phyloP scores from a whole-genome alignment of 2,888 invertebrate genomes.

The Drosophila atripex region DNA sequence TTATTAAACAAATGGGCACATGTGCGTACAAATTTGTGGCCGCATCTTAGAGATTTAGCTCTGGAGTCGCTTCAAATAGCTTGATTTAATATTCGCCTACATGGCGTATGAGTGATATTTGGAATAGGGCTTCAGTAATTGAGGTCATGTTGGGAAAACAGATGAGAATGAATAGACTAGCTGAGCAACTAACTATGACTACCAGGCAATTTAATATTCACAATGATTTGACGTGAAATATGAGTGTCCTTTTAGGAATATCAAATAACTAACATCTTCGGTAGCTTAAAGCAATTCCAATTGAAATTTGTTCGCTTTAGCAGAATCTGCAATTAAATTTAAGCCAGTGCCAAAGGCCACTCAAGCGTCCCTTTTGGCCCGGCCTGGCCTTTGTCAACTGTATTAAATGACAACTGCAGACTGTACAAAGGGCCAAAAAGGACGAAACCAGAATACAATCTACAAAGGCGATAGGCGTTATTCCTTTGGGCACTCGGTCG shows the following conservation, averaged over 20 bases:
- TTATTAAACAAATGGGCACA: conserved; percentile 51
- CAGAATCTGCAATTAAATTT: conserved; percentile 48
- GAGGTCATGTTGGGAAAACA: neutral
- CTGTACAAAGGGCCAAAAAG: conserved; percentile 38
- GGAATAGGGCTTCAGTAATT: conserved; percentile 1
- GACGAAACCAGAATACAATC: conserved; percentile 40
- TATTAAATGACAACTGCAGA: conserved; percentile 56
- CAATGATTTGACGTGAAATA: too few relatives aligned
- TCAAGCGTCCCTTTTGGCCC: conserved; percentile 26
- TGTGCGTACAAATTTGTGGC: conserved; percentile 39
- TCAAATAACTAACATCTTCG: too few relatives aligned
- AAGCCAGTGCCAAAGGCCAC: conserved; percentile 42
- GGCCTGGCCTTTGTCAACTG: conserved; percentile 58
- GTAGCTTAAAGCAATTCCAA: neutral
- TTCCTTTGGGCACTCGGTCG: conserved; percentile 28
- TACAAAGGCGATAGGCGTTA: conserved; percentile 44
- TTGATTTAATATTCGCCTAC: neutral
- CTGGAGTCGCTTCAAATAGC: conserved; percentile 17
- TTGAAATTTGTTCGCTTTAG: conserved; percentile 41
- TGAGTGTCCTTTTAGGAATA: too few relatives aligned
- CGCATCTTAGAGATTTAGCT: conserved; percentile 20
- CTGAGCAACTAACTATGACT: too few relatives aligned
- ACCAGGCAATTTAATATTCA: too few relatives aligned
- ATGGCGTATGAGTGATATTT: conserved; percentile 15
- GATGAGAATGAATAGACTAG: neutral